phyloP scores from a whole-genome alignment of 2,888 invertebrate species.

The Papilio protenor region DNA sequence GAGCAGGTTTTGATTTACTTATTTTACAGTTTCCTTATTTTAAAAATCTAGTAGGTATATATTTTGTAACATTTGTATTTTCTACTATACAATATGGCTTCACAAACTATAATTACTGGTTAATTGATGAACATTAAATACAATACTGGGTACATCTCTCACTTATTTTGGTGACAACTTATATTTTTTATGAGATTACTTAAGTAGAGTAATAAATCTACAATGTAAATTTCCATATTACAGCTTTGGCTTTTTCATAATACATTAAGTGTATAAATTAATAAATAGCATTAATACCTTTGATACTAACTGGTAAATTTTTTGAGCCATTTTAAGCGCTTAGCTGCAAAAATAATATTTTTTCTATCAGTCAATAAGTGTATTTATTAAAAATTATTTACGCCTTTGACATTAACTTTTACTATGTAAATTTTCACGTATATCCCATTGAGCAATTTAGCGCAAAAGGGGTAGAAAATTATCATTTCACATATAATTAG shows the following conservation, averaged over 20 bases:
- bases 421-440: too few species aligned
- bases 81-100: slow-evolving; percentile 16
- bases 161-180: background rate
- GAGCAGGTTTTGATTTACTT: background rate
- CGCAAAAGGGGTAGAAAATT: background rate
- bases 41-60: background rate
- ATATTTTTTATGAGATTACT: too few species aligned
- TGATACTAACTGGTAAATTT: background rate
- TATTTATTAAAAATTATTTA: too few species aligned
- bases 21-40: background rate
- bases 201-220: background rate
- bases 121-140: background rate
- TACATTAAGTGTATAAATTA: background rate
- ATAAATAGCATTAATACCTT: background rate
- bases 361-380: background rate
- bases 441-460: too few species aligned
- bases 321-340: background rate
- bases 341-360: background rate
- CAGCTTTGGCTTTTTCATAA: slow-evolving; percentile 4
- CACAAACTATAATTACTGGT: background rate
- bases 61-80: background rate
- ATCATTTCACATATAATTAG: background rate
- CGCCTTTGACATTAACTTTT: too few species aligned
- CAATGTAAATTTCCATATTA: slow-evolving; percentile 6
- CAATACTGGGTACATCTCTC: background rate